A percentile compares a stretch with the other conserved stretches of the same genome.
Evolutionary conservation across 2,888 invertebrate genomes (phyloP).

Genomic region (Tipula unca): DNA sequence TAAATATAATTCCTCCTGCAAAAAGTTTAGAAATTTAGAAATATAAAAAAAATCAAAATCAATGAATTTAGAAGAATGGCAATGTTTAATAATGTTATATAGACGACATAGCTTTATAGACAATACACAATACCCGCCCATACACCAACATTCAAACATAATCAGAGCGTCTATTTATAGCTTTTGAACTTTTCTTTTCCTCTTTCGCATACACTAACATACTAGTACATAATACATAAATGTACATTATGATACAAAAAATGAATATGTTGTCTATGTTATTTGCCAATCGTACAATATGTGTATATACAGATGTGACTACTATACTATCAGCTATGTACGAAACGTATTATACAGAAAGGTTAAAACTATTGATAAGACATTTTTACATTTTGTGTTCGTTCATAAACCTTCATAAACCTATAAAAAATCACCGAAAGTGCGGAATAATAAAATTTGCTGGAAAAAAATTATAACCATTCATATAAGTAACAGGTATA

Average conservation of each 20-base stretch:
- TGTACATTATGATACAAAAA: neutral
- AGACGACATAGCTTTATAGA: neutral
- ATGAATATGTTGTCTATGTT: neutral
- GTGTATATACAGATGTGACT: neutral
- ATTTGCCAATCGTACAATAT: neutral
- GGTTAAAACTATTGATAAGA: neutral
- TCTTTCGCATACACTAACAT: neutral
- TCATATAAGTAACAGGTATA: neutral
- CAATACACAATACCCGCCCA: neutral
- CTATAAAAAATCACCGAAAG: neutral
- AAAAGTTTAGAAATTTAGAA: conserved; percentile 31
- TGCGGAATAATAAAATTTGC: neutral
- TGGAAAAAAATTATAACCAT: neutral
- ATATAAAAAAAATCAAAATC: neutral
- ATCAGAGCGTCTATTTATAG: neutral
- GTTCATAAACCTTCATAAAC: neutral
- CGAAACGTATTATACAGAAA: neutral
- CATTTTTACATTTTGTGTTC: neutral
- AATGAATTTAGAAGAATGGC: neutral
- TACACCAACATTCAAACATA: neutral
- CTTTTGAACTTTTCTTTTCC: neutral
- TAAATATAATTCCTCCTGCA: conserved; percentile 82
- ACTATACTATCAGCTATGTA: neutral
- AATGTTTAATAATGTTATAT: neutral
- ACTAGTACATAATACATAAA: neutral